Percentiles rank a stretch among this genome's conserved stretches.
Conservation (phyloP, 2,797 vertebrate genomes). For the Glossophaga mutica region DNA sequence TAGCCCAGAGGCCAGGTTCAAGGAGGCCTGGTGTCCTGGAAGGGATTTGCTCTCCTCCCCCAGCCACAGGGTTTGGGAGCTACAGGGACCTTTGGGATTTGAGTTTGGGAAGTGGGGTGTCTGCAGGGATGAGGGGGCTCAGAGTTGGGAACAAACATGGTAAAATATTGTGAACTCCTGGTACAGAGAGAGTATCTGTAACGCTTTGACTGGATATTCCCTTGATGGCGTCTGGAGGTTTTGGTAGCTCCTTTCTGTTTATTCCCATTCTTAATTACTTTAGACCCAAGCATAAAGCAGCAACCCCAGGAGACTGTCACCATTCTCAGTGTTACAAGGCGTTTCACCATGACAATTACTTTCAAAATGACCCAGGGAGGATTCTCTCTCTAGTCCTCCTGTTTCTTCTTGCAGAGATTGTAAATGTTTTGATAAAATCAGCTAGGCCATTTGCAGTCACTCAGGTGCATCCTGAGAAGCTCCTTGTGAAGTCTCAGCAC, state of each 20-base stretch:
- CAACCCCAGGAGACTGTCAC: neutral
- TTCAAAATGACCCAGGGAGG: neutral
- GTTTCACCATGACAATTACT: neutral
- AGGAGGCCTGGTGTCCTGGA: neutral
- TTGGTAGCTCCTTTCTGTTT: neutral
- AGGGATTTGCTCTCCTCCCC: neutral
- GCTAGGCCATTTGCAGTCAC: neutral
- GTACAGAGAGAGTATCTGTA: neutral
- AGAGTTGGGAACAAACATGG: neutral
- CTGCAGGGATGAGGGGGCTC: neutral
- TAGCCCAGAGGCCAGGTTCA: neutral
- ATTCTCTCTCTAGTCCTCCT: neutral
- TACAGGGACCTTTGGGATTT: neutral
- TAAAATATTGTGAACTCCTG: neutral
- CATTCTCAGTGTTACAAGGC: neutral
- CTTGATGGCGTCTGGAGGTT: neutral
- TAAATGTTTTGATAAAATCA: neutral
- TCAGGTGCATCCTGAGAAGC: neutral
- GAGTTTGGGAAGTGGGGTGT: neutral
- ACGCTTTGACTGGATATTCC: neutral
- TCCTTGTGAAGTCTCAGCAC: neutral
- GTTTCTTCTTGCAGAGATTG: neutral
- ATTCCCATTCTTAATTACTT: neutral
- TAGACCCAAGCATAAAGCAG: neutral
- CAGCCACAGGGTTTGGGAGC: neutral